A percentile compares a stretch with the other conserved stretches of the same genome.
These are phyloP conservation scores for Perdita meconis DNA, from an alignment of 2,888 invertebrate genomes.

Conservation along the genomic window DNA sequence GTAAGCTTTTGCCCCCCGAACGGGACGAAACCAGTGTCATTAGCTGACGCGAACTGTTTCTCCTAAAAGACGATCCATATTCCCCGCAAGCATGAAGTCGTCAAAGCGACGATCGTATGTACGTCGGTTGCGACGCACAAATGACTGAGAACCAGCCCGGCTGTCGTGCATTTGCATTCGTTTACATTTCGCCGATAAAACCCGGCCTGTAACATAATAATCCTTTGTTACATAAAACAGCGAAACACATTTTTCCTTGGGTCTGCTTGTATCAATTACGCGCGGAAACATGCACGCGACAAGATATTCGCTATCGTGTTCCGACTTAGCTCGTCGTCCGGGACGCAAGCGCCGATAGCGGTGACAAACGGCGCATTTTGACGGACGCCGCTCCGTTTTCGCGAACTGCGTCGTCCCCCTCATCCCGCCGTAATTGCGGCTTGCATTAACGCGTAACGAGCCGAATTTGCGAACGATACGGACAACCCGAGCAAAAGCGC, in stretches of 20 bases:
- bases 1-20: neutral
- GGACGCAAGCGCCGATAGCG: constrained; percentile 26
- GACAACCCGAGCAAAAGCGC: constrained; percentile 18
- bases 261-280: constrained; percentile 40
- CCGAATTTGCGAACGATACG: constrained; percentile 23
- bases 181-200: constrained; percentile 16
- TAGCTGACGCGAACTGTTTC: neutral
- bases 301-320: constrained; percentile 33
- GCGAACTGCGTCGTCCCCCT: neutral
- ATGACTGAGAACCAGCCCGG: neutral
- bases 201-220: constrained; percentile 17
- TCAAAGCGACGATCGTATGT: too few species aligned
- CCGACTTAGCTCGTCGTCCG: constrained; percentile 2
- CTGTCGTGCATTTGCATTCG: constrained; percentile 1
- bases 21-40: neutral
- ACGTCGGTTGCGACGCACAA: neutral
- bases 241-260: constrained; percentile 4
- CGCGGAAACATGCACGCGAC: constrained; percentile 26
- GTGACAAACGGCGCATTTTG: constrained; percentile 12
- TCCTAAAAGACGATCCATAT: neutral
- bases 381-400: constrained; percentile 10
- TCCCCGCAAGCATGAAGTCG: too few species aligned
- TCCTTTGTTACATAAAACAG: constrained; percentile 46
- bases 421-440: constrained; percentile 14
- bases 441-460: constrained; percentile 26